Percentiles rank a stretch among this genome's conserved stretches.
These are phyloP conservation scores for Pheucticus melanocephalus DNA, from an alignment of 2,113 vertebrate species.

Conservation along the genomic window DNA sequence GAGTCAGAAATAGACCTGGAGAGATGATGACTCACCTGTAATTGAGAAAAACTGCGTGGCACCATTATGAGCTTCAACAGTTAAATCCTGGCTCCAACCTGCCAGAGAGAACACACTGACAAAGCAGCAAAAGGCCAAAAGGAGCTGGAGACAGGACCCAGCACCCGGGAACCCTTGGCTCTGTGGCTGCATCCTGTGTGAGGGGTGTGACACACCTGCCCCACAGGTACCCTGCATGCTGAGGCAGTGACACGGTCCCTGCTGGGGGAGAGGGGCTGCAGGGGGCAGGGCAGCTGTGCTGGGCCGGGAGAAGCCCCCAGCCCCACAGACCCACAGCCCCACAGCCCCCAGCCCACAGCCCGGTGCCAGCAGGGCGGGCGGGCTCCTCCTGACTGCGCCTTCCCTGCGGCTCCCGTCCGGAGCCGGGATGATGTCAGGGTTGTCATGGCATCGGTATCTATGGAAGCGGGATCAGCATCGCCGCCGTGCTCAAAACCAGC, in stretches of 20 bases:
- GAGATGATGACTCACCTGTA: conserved; percentile 56
- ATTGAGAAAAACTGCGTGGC: not conserved
- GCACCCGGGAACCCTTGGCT: fast-evolving
- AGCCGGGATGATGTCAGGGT: conserved; percentile 64
- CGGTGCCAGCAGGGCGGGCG: not conserved
- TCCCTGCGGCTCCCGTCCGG: not conserved
- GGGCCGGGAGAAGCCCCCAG: not conserved
- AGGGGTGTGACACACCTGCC: not conserved
- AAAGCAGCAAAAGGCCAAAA: not conserved
- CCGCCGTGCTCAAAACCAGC: not conserved
- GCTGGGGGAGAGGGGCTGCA: fast-evolving
- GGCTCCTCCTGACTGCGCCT: not conserved
- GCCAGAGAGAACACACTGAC: not conserved
- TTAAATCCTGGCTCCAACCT: not conserved
- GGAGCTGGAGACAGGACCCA: not conserved
- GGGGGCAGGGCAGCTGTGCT: not conserved
- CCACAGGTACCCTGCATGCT: fast-evolving
- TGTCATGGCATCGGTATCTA: conserved; percentile 70
- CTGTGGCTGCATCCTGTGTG: fast-evolving
- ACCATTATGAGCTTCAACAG: not conserved
- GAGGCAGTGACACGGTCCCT: fast-evolving
- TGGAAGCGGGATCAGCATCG: conserved; percentile 32
- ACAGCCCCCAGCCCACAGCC: not conserved
- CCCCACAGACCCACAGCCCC: not conserved
- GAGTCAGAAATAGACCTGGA: conserved; percentile 47